Evolutionary conservation across 2,888 invertebrate species (phyloP).

Genomic region (Petrolisthes manimaculis): DNA sequence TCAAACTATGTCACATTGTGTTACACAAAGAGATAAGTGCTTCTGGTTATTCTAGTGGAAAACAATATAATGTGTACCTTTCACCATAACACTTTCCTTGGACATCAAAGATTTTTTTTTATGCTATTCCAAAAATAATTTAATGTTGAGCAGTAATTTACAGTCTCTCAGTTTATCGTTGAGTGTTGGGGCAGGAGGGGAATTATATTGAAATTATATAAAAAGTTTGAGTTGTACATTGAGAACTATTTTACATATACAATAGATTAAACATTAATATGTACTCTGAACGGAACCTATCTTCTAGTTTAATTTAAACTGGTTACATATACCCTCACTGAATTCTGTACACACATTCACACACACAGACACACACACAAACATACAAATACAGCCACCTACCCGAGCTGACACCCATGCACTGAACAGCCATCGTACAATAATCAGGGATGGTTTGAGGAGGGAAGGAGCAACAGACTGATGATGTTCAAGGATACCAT

Average conservation of each 20-base stretch:
- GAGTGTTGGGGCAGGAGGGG: slow-evolving; percentile 20
- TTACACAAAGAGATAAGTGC: slow-evolving; percentile 6
- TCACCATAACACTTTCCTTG: background rate
- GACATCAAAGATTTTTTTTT: slow-evolving; percentile 1
- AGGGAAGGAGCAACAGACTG: too few relatives aligned
- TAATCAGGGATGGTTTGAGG: too few relatives aligned
- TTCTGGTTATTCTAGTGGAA: background rate
- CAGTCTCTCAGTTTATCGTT: slow-evolving; percentile 19
- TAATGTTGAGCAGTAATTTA: slow-evolving; percentile 50
- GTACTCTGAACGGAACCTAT: slow-evolving; percentile 58
- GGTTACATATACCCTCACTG: slow-evolving; percentile 45
- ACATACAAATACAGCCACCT: background rate
- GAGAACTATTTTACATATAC: slow-evolving; percentile 59
- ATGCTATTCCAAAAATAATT: slow-evolving; percentile 33
- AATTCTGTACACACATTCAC: slow-evolving; percentile 43
- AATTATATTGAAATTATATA: slow-evolving; percentile 38
- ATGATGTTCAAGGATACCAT: too few relatives aligned
- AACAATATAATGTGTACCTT: background rate
- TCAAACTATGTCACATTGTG: slow-evolving; percentile 37
- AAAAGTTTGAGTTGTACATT: slow-evolving; percentile 59
- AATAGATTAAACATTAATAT: slow-evolving; percentile 59
- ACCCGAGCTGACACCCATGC: background rate
- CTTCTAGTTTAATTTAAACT: slow-evolving; percentile 47
- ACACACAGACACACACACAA: slow-evolving; percentile 38
- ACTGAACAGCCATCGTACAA: background rate